Evolutionary conservation across 2,888 invertebrate genomes (phyloP), one percentile per base, ranked within the genome.

Genomic region (Phortica okadai): DNA sequence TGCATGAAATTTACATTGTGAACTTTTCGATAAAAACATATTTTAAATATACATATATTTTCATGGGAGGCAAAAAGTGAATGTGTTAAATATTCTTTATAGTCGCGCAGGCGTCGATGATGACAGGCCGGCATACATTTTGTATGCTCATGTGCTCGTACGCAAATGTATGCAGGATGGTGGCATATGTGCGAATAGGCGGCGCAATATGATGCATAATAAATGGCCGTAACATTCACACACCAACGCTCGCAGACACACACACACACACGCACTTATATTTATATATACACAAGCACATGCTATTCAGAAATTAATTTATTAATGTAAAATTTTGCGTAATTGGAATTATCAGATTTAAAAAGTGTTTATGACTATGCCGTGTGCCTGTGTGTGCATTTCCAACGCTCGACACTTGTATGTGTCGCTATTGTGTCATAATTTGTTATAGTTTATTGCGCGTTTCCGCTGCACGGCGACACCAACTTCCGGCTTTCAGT

Each of bases 401-500:
- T 42, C 16, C 67, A 56, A 25, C 14, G 14, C 50, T 14, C 6
- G 14, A 50, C 50, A 50, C 50, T 50, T 14, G 14, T 50, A 50
- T 14, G 14, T 50, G 66, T 41, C 66, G 42, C 66, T 41, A 41
- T 66, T 66, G 66, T 66, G 66, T 66, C 66, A 66, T 66, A 66
- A 66, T 66, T 66, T 66, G 66, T 66, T 66, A 42, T 74, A 64
- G 74, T 74, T 74, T 74, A 74, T 74, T 64, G 54, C 64, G 21
- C 54, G 45, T 54, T 50, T 74, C 64, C 74, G 64, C 14, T 74
- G 74, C 25, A 64, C 21, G n/a, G 45, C 33, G 64, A 6, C 45
- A n/a, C 33, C 21, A 21, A 21, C 8, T 54, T 50, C 54, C 11
- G 70, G 10, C 25, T 70, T 50, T 33, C 56, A 5, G 25, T 54